phyloP scores from a whole-genome alignment of 2,797 vertebrate species.

The Pangasius krempfi region DNA sequence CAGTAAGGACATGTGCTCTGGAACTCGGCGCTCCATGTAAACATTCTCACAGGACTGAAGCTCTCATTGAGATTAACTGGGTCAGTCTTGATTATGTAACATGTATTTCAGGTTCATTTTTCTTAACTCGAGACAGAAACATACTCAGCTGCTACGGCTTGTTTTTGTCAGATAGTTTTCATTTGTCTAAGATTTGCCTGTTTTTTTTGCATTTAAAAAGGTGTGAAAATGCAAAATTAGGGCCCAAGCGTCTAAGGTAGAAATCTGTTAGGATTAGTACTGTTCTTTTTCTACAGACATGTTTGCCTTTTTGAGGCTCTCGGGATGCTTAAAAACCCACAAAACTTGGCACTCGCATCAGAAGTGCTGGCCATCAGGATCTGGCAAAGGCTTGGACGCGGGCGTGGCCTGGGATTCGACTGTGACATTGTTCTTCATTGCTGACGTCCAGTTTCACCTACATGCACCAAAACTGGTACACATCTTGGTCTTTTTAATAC shows the following conservation, averaged over 20 bases:
- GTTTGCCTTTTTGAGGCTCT: not conserved
- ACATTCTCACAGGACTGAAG: constrained; percentile 42
- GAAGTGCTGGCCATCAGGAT: not conserved
- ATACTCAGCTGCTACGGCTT: constrained; percentile 31
- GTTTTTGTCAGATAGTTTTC: not conserved
- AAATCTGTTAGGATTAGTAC: too few species aligned
- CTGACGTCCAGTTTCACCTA: not conserved
- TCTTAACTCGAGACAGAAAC: constrained; percentile 49
- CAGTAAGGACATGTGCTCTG: constrained; percentile 27
- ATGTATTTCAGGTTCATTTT: constrained; percentile 58
- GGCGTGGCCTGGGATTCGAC: not conserved
- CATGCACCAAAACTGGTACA: not conserved
- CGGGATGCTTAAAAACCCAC: not conserved
- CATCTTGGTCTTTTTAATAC: not conserved
- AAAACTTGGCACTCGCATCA: not conserved
- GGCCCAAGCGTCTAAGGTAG: not conserved
- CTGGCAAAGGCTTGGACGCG: not conserved
- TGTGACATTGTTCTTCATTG: too few species aligned
- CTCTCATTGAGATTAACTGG: constrained; percentile 49
- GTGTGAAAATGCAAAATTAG: not conserved
- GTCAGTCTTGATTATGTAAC: constrained; percentile 60
- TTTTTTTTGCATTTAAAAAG: not conserved
- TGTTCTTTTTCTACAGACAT: not conserved
- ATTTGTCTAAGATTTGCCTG: not conserved
- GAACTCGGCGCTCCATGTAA: constrained; percentile 23